Evolutionary conservation across 2,888 invertebrate species (phyloP), one percentile per base, ranked within the genome.

Genomic region (Eustalomyia histrio): DNA sequence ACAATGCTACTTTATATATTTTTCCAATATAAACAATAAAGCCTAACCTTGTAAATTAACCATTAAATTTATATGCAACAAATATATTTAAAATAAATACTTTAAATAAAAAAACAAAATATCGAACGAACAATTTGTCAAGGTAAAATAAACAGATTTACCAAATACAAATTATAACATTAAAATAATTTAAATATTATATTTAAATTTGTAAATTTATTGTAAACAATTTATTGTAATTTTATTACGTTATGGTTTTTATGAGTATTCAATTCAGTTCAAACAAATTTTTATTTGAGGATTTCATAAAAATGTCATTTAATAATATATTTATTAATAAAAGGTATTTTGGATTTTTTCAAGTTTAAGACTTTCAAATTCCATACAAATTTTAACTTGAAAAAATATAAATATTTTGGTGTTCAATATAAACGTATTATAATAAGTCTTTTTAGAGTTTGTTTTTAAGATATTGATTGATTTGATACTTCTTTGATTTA

Each of bases 61-160:
- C 67, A 57, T 57, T 65, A 65, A 53, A 39, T 18, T 35, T 50
- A 35, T 64, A 64, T 64, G 64, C 52, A 64, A 52, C 52, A 35
- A 33, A 14, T 43, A 14, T n/a, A 17, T 52, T 35, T 17, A 64
- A 64, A 29, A 57, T 24, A 43, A 43, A 43, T 14, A 47, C n/a
- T 47, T 39, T 14, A 39, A 29, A 29, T 29, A 29, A 9, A 39
- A 39, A 12, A 10, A 39, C 1, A 2, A 39, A 12, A 39, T 39
- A 47, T 47, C 43, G n/a, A 47, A n/a, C n/a, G 43, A n/a, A 5
- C 6, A 0, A 47, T 47, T 47, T 47, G 43, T 47, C 43, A 47
- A 47, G 43, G 43, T 47, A 47, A 47, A 47, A 10, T 39, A n/a
- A 1, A 14, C 10, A n/a, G 43, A 47, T 47, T 47, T 47, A 47